phyloP scores from a whole-genome alignment of 2,888 invertebrate genomes.

The Leptogaster cylindrica region DNA sequence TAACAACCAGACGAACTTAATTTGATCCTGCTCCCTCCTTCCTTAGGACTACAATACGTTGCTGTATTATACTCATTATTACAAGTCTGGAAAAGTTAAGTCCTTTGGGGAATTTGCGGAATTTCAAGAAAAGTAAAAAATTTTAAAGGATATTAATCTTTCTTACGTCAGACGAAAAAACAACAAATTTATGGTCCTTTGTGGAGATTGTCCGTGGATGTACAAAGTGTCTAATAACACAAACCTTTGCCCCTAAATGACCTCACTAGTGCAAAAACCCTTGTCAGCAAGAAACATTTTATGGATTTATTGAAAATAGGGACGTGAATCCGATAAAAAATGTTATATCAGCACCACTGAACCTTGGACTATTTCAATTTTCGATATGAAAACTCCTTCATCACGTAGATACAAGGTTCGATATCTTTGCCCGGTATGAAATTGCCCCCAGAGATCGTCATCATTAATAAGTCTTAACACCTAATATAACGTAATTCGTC shows the following conservation, averaged over 20 bases:
- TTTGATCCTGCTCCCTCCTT: too few species aligned
- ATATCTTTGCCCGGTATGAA: slow-evolving; percentile 36
- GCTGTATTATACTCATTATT: too few species aligned
- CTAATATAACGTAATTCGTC: slow-evolving; percentile 42
- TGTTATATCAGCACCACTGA: slow-evolving; percentile 25
- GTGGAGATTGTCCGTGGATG: neutral
- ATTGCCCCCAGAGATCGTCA: slow-evolving; percentile 36
- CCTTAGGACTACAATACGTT: too few species aligned
- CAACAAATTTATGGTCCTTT: slow-evolving; percentile 6
- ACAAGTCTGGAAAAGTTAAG: too few species aligned
- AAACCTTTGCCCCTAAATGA: neutral
- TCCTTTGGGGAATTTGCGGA: neutral
- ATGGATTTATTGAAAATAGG: slow-evolving; percentile 39
- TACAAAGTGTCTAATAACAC: neutral
- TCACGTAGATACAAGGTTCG: slow-evolving; percentile 21
- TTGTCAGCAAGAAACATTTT: slow-evolving; percentile 30
- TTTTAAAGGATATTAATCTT: slow-evolving; percentile 19
- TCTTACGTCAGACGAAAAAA: neutral
- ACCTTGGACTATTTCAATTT: slow-evolving; percentile 33
- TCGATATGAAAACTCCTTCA: slow-evolving; percentile 34
- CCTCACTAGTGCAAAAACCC: slow-evolving; percentile 11
- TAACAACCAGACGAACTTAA: too few species aligned
- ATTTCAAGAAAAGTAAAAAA: slow-evolving; percentile 10
- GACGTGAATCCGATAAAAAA: slow-evolving; percentile 38
- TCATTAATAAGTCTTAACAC: slow-evolving; percentile 43